These are phyloP conservation scores for Tanypteryx hageni DNA, from an alignment of 2,888 invertebrate species.

Conservation along the genomic window DNA sequence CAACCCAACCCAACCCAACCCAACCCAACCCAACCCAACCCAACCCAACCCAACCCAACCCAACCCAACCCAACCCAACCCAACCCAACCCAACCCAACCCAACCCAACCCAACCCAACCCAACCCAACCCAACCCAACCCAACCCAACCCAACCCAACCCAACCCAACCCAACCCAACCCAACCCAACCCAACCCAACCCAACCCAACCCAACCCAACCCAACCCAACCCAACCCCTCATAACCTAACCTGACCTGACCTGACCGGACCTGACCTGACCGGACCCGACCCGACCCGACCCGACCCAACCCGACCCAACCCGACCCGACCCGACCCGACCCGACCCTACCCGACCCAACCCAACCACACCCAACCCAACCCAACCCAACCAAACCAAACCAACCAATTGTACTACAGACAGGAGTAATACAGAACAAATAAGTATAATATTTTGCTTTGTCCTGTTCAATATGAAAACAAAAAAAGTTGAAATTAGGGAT, in stretches of 20 bases:
- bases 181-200: conserved; percentile 69
- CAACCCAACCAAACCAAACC: too few species aligned
- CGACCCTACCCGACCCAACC: too few species aligned
- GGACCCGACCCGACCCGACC: background rate
- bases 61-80: conserved; percentile 69
- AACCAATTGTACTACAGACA: too few species aligned
- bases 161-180: conserved; percentile 69
- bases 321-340: background rate
- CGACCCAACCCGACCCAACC: background rate
- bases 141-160: conserved; percentile 69
- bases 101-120: conserved; percentile 70
- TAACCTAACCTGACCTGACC: too few species aligned
- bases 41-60: conserved; percentile 71
- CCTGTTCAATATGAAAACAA: too few species aligned
- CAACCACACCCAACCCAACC: too few species aligned
- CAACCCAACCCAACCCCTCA: too few species aligned
- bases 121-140: conserved; percentile 70
- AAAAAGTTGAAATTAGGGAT: too few species aligned
- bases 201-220: conserved; percentile 71
- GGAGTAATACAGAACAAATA: too few species aligned
- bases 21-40: conserved; percentile 71
- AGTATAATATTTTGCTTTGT: too few species aligned
- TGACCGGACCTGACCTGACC: too few species aligned
- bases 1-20: conserved; percentile 70
- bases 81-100: conserved; percentile 68